A percentile compares a stretch with the other conserved stretches of the same genome.
phyloP scores from a whole-genome alignment of 2,888 invertebrate species.

The Monochamus alternatus region DNA sequence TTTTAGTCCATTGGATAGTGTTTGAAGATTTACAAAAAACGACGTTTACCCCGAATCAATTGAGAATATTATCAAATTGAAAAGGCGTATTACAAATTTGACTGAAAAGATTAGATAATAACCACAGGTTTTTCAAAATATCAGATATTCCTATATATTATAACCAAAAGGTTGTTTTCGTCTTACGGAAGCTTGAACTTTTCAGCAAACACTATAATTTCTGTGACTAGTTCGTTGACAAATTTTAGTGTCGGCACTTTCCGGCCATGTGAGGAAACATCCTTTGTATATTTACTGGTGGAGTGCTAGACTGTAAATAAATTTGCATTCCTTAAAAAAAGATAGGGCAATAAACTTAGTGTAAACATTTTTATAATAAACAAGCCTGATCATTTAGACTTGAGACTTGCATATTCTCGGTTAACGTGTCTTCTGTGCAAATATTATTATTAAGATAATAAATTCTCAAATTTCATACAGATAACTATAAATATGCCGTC shows the following conservation, averaged over 20 bases:
- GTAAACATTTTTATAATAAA: conserved; percentile 35
- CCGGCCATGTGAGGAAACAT: conserved; percentile 34
- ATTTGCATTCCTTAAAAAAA: conserved; percentile 35
- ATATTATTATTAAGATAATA: conserved; percentile 31
- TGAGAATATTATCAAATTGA: too few relatives aligned
- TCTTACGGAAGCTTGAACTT: not conserved
- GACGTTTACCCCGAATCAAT: too few relatives aligned
- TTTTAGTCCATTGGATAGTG: too few relatives aligned
- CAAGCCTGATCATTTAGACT: conserved; percentile 17
- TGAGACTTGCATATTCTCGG: not conserved
- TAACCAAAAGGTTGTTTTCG: not conserved
- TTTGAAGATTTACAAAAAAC: too few relatives aligned
- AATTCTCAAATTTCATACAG: not conserved
- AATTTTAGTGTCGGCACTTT: conserved; percentile 25
- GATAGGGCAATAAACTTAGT: conserved; percentile 35
- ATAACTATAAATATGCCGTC: not conserved
- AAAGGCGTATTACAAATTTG: too few relatives aligned
- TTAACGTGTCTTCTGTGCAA: not conserved
- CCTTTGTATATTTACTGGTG: conserved; percentile 31
- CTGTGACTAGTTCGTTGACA: conserved; percentile 5
- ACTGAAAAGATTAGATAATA: too few relatives aligned
- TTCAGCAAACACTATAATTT: conserved; percentile 9
- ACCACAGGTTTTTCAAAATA: too few relatives aligned
- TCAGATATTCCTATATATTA: too few relatives aligned
- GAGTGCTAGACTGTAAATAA: conserved; percentile 32